Evolutionary conservation across 2,888 invertebrate genomes (phyloP), one percentile per base, ranked within the genome.

Genomic region (Cactoblastis cactorum): DNA sequence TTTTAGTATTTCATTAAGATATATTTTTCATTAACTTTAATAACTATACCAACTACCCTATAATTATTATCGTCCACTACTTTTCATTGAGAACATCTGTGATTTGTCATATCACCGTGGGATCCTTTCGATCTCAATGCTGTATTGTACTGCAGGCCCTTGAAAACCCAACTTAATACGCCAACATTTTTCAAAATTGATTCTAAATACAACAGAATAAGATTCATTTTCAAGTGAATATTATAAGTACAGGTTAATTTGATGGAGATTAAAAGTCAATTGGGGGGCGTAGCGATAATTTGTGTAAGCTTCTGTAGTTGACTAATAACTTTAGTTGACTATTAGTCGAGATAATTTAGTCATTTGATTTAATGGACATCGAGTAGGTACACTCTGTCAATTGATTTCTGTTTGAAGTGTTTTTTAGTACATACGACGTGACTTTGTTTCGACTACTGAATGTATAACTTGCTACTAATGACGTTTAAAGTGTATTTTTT

Each of bases 121-220:
- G 83, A 83, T 76, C 81, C 77, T 81, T 79, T 80, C 79, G 80
- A 77, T 66, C 80, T 78, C 82, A 83, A 82, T 72, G 66, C 53
- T 45, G 61, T 72, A 65, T 70, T 74, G 66, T 80, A 71, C 77
- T 68, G 65, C 73, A 67, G 57, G 53, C 58, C 53, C 65, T 70
- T 66, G 59, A 69, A 54, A 59, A 17, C 50, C 41, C 15, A 24
- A 35, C 39, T 49, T 8, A 49, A 28, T 45, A 48, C 9, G 17
- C 11, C 6, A 8, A 32, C 11, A 8, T n/a, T 4, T 1, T 35
- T 2, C 8, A n/a, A 48, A 48, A 37, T 24, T n/a, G 3, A 37
- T 24, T 14, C 15, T 22, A 28, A 24, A 3, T 5, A 24, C 24
- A 38, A 24, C 14, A 0, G 1, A 1, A 9, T 17, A 38, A 17